A percentile compares a stretch with the other conserved stretches of the same genome.
Conservation (phyloP, 2,113 vertebrate genomes). For the Xenotilapia flavipinnis region DNA sequence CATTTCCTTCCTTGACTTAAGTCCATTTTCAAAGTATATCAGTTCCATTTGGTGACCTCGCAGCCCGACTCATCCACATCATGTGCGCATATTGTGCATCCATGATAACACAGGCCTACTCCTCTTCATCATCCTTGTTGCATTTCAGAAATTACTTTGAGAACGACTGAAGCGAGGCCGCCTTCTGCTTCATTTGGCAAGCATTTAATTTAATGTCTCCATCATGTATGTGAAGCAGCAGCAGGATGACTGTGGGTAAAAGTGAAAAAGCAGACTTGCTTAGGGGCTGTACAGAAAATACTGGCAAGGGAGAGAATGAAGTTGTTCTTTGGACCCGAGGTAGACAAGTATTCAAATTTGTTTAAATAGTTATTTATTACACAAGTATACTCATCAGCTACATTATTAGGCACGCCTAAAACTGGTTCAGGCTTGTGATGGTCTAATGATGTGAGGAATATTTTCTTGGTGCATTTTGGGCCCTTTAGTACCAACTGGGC, state of each 20-base stretch:
- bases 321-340: neutral
- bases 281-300: neutral
- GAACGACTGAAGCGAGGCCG: neutral
- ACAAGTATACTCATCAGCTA: neutral
- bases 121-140: neutral
- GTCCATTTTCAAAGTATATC: constrained; percentile 12
- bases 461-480: neutral
- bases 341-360: neutral
- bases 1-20: constrained; percentile 7
- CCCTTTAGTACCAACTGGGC: neutral
- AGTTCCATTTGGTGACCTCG: neutral
- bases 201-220: neutral
- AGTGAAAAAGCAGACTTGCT: neutral
- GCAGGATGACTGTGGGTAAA: neutral
- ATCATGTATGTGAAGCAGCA: neutral
- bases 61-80: neutral
- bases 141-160: neutral
- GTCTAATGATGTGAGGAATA: neutral
- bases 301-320: neutral
- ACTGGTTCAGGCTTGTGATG: neutral
- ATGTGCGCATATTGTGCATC: neutral
- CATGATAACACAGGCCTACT: neutral
- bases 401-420: neutral
- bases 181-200: neutral
- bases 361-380: neutral